These are phyloP conservation scores for Dryobota labecula DNA, from an alignment of 2,888 invertebrate genomes.

Conservation along the genomic window DNA sequence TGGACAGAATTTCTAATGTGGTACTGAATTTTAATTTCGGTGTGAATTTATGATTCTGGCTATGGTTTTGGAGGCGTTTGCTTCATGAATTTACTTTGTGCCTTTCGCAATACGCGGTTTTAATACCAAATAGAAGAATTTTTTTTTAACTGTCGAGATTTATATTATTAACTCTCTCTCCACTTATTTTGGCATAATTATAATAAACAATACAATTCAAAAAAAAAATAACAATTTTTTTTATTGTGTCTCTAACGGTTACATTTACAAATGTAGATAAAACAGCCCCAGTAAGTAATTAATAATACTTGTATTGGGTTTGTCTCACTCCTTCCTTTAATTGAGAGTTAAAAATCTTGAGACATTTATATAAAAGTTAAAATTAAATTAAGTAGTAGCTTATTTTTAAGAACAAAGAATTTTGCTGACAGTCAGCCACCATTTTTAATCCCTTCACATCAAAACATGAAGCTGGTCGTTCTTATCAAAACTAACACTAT, in stretches of 20 bases:
- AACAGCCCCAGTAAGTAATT: too few species aligned
- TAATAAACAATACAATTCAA: not conserved
- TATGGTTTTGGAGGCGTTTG: not conserved
- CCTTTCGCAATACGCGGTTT: not conserved
- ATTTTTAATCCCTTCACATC: too few species aligned
- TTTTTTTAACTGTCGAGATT: not conserved
- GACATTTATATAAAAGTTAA: too few species aligned
- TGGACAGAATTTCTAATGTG: conserved; percentile 50
- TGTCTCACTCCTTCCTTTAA: too few species aligned
- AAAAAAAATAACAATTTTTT: too few species aligned
- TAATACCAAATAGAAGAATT: not conserved
- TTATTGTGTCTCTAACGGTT: too few species aligned
- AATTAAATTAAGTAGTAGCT: too few species aligned
- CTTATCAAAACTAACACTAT: not conserved
- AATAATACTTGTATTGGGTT: too few species aligned
- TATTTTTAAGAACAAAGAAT: too few species aligned
- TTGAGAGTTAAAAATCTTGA: too few species aligned
- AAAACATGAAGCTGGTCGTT: not conserved
- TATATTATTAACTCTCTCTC: not conserved
- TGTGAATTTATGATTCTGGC: conserved; percentile 32
- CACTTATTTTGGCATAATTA: not conserved
- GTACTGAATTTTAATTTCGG: conserved; percentile 51
- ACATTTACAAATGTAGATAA: too few species aligned
- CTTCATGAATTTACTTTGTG: not conserved
- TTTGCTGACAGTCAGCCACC: fast-evolving